A percentile compares a stretch with the other conserved stretches of the same genome.
Evolutionary conservation across 2,797 vertebrate species (phyloP).

Genomic region (Gymnopithys bicolor): DNA sequence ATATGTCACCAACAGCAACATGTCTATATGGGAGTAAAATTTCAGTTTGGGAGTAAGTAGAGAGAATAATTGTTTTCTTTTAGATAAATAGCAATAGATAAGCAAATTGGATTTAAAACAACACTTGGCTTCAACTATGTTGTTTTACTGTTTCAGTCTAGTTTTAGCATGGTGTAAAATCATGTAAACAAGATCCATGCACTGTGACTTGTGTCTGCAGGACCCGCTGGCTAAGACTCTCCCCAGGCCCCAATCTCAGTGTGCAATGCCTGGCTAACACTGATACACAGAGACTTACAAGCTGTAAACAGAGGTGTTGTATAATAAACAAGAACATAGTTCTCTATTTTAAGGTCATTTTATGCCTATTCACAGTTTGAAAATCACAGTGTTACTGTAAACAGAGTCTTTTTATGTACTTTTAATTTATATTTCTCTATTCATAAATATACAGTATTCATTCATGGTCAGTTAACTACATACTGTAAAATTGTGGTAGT

Average conservation of each 20-base stretch:
- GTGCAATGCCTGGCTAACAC: accelerated
- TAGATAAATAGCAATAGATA: background rate
- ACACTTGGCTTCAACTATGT: background rate
- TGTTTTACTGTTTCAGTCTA: background rate
- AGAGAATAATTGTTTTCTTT: background rate
- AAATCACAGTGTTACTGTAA: background rate
- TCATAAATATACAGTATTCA: background rate
- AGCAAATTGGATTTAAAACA: background rate
- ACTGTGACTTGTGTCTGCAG: background rate
- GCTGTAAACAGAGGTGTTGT: background rate
- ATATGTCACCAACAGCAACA: background rate
- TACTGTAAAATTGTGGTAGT: background rate
- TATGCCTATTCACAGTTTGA: background rate
- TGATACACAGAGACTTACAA: background rate
- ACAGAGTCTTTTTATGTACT: background rate
- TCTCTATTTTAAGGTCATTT: background rate
- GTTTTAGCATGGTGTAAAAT: background rate
- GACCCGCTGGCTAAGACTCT: background rate
- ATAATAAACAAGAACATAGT: background rate
- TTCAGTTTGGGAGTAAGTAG: background rate
- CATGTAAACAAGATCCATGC: background rate
- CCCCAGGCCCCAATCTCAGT: accelerated
- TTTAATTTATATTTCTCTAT: background rate
- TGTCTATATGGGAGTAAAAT: background rate
- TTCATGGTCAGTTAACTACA: background rate